Percentiles rank a stretch among this genome's conserved stretches.
Evolutionary conservation across 53 echinoderm and acorn worm species (phyloP).

Genomic region (Echinarachnius parma): DNA sequence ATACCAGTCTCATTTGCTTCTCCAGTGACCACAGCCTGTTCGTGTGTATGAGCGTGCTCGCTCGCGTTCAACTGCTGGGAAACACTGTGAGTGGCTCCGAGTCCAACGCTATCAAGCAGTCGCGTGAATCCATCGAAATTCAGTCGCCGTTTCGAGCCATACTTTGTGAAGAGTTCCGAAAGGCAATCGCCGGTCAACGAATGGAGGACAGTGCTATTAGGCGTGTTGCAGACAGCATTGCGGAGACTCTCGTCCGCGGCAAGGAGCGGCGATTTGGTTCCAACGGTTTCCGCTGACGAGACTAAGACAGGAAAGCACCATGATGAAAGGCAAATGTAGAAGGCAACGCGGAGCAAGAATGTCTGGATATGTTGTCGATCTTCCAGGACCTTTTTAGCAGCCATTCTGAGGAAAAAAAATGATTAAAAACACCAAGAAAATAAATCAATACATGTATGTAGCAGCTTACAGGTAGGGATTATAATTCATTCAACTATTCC

Average conservation of each 20-base stretch:
- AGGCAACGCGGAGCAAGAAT: neutral
- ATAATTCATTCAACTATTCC: no score
- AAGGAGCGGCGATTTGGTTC: neutral
- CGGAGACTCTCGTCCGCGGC: neutral
- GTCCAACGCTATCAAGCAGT: conserved; percentile 65
- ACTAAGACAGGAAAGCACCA: no score
- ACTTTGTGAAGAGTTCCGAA: conserved; percentile 59
- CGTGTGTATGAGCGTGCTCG: no score
- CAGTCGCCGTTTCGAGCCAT: conserved; percentile 46
- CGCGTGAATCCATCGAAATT: conserved; percentile 44
- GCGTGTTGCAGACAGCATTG: neutral
- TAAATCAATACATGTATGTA: no score
- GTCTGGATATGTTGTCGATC: no score
- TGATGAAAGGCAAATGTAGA: neutral
- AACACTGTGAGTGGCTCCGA: conserved; percentile 40
- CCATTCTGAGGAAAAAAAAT: conserved; percentile 9
- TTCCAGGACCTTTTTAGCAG: neutral
- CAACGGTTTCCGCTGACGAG: no score
- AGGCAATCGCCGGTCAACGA: conserved; percentile 55
- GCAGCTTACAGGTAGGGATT: no score
- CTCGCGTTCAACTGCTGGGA: no score
- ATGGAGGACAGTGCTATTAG: neutral
- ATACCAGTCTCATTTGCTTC: neutral
- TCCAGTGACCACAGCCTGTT: neutral
- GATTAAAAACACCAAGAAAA: no score